Conservation (phyloP, 2,797 vertebrate genomes). For the Poliocrania exsul region DNA sequence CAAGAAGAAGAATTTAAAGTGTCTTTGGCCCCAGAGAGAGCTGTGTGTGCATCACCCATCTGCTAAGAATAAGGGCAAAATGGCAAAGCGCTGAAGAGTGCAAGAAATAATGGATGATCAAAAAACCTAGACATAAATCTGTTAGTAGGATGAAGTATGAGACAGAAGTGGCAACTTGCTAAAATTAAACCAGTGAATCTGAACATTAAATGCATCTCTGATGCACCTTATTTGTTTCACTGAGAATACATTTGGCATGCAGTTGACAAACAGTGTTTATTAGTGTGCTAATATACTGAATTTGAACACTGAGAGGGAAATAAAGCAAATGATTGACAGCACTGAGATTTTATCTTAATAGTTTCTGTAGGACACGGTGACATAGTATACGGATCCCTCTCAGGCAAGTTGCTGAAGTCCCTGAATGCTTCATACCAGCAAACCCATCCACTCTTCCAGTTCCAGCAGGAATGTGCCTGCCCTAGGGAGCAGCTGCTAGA, state of each 20-base stretch:
- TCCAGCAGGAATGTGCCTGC: background rate
- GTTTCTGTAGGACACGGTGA: background rate
- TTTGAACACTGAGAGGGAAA: background rate
- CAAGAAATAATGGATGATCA: constrained; percentile 6
- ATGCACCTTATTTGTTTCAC: background rate
- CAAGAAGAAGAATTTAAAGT: background rate
- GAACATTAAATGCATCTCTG: background rate
- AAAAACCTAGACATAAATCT: constrained; percentile 16
- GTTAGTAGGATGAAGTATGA: background rate
- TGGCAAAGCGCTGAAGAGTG: background rate
- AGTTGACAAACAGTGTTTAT: constrained; percentile 5
- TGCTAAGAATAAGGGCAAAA: constrained; percentile 2
- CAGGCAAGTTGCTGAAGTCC: background rate
- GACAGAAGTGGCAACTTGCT: background rate
- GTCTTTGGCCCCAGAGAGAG: background rate
- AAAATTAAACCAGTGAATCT: constrained; percentile 56
- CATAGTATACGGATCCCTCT: background rate
- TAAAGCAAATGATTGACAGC: background rate
- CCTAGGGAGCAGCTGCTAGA: background rate
- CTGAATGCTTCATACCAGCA: background rate
- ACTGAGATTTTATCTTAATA: background rate
- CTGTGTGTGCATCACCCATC: background rate
- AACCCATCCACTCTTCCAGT: background rate
- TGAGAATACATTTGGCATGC: background rate
- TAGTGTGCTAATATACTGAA: background rate